Evolutionary conservation across 2,888 invertebrate genomes (phyloP).

Genomic region (Latheticus oryzae): DNA sequence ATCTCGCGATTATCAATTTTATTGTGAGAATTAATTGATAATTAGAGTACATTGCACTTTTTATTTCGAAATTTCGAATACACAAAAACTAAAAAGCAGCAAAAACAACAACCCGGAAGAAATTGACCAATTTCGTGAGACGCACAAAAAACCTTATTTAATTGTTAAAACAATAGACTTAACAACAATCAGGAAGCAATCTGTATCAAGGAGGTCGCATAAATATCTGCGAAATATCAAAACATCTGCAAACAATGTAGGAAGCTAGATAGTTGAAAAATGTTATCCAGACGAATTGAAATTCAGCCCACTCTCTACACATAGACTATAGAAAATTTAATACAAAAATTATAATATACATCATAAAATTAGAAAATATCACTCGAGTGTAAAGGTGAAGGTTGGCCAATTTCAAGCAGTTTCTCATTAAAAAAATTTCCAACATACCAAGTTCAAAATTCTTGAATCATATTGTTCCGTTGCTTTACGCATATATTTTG

Average conservation of each 20-base stretch:
- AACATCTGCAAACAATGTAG: conserved; percentile 26
- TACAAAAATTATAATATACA: conserved; percentile 1
- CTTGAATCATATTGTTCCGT: too few relatives aligned
- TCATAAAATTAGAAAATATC: conserved; percentile 2
- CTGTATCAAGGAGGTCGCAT: conserved; percentile 26
- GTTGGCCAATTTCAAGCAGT: conserved; percentile 5
- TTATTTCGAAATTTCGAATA: too few relatives aligned
- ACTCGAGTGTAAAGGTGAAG: conserved; percentile 22
- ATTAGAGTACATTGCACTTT: too few relatives aligned
- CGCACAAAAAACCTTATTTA: conserved; percentile 8
- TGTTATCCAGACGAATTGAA: background rate
- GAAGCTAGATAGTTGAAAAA: background rate
- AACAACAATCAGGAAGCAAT: conserved; percentile 21
- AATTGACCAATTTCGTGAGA: conserved; percentile 11
- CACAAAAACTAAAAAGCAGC: too few relatives aligned
- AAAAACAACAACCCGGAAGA: conserved; percentile 16
- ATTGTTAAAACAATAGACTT: conserved; percentile 5
- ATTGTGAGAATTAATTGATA: too few relatives aligned
- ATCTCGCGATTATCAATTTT: conserved; percentile 14
- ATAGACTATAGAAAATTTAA: conserved; percentile 6
- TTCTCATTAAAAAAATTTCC: background rate
- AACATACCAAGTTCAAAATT: too few relatives aligned
- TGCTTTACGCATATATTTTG: conserved; percentile 2
- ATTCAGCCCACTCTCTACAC: background rate
- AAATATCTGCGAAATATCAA: conserved; percentile 9